These are phyloP conservation scores for Drosophila sordidula DNA, from an alignment of 2,888 invertebrate genomes.

Conservation along the genomic window DNA sequence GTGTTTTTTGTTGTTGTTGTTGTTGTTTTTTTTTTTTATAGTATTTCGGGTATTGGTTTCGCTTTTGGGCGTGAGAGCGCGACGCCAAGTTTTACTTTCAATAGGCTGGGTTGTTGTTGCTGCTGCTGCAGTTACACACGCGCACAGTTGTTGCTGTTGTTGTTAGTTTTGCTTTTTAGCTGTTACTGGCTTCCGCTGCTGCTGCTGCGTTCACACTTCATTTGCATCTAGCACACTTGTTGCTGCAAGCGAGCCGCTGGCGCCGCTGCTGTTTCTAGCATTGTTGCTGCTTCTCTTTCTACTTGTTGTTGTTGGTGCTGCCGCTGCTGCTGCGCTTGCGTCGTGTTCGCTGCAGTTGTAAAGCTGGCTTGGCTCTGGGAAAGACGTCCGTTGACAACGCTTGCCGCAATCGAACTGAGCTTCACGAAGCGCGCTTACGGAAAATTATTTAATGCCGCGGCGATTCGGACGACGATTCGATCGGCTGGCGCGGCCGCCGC, in stretches of 20 bases:
- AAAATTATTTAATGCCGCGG: conserved; percentile 74
- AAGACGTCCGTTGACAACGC: conserved; percentile 74
- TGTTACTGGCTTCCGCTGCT: neutral
- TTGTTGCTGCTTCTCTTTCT: neutral
- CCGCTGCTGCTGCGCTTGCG: conserved; percentile 34
- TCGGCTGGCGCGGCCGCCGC: conserved; percentile 28
- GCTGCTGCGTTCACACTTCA: conserved; percentile 23
- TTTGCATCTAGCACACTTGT: conserved; percentile 32
- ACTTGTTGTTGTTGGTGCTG: neutral
- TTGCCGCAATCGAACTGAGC: conserved; percentile 82
- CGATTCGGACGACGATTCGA: conserved; percentile 29
- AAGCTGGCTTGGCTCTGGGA: conserved; percentile 13
- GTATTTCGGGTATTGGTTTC: conserved; percentile 48
- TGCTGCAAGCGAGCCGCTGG: conserved; percentile 1
- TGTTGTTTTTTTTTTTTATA: conserved; percentile 19
- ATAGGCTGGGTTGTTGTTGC: conserved; percentile 11
- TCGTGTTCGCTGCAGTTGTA: conserved; percentile 25
- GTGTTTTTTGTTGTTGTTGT: neutral
- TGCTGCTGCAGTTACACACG: conserved; percentile 10
- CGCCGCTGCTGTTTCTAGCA: conserved; percentile 1
- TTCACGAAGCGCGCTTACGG: conserved; percentile 69
- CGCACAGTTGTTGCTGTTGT: neutral
- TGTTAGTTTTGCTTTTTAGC: neutral
- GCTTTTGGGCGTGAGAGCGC: conserved; percentile 31
- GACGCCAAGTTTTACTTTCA: conserved; percentile 47